phyloP scores from a whole-genome alignment of 2,888 invertebrate species.

The Drosophila phalerata region DNA sequence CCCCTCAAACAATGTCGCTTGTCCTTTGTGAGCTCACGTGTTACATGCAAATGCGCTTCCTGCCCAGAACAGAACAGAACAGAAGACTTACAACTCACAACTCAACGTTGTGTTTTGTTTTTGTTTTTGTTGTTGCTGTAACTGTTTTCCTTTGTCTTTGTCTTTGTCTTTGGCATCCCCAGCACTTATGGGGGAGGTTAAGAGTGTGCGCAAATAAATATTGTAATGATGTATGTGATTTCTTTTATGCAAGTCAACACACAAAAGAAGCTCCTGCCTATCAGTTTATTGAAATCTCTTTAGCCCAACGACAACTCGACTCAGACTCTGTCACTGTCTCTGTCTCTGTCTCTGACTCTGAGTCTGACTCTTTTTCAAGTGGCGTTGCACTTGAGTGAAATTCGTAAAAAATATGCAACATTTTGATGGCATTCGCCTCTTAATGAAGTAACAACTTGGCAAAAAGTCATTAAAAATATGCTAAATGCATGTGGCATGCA shows the following conservation, averaged over 20 bases:
- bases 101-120: slow-evolving; percentile 29
- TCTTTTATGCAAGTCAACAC: slow-evolving; percentile 51
- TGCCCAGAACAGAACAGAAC: slow-evolving; percentile 50
- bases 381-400: slow-evolving; percentile 59
- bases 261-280: slow-evolving; percentile 61
- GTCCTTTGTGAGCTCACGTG: slow-evolving; percentile 78
- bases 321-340: slow-evolving; percentile 6
- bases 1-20: slow-evolving; percentile 75
- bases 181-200: slow-evolving; percentile 46
- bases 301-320: slow-evolving; percentile 46
- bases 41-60: slow-evolving; percentile 78
- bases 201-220: slow-evolving; percentile 74
- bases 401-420: slow-evolving; percentile 57
- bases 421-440: slow-evolving; percentile 58
- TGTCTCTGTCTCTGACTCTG: neutral
- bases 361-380: slow-evolving; percentile 29
- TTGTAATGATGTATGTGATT: slow-evolving; percentile 80
- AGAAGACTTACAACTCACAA: slow-evolving; percentile 55
- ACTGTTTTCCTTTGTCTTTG: slow-evolving; percentile 10
- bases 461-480: slow-evolving; percentile 72
- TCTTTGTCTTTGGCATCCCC: slow-evolving; percentile 45
- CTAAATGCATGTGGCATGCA: slow-evolving; percentile 64
- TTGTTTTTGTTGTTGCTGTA: slow-evolving; percentile 23
- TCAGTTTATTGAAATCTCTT: slow-evolving; percentile 77
- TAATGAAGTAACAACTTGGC: slow-evolving; percentile 77